Evolutionary conservation across 2,113 vertebrate species (phyloP).

Genomic region (Cercocebus atys): DNA sequence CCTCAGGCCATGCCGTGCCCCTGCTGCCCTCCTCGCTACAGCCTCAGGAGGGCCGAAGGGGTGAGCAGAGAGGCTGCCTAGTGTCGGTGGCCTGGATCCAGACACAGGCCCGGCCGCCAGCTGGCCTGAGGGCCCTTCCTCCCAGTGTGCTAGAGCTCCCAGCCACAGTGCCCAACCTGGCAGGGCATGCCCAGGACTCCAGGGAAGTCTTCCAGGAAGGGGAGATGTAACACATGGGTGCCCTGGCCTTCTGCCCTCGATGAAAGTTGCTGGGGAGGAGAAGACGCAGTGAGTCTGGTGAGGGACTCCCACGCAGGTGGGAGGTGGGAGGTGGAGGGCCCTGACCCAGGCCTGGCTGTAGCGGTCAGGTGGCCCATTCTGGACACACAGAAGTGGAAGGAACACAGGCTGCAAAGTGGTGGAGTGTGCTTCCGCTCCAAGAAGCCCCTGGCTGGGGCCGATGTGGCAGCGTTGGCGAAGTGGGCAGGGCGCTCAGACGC

Average conservation of each 20-base stretch:
- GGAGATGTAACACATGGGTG: not conserved
- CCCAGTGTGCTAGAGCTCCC: not conserved
- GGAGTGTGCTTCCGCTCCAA: not conserved
- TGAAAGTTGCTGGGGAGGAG: not conserved
- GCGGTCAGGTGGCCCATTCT: not conserved
- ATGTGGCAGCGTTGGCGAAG: not conserved
- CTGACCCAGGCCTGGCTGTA: not conserved
- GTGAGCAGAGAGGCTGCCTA: not conserved
- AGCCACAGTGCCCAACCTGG: not conserved
- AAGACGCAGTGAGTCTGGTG: no score
- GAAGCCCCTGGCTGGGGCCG: not conserved
- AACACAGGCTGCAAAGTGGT: not conserved
- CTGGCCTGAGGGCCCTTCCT: not conserved
- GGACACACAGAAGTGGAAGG: not conserved
- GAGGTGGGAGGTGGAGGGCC: not conserved
- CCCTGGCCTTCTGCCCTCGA: not conserved
- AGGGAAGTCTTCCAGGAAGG: not conserved
- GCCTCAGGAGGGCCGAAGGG: not conserved
- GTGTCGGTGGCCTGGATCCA: not conserved
- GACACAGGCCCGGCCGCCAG: not conserved
- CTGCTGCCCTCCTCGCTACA: accelerated
- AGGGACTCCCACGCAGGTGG: not conserved
- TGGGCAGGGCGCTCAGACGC: no score
- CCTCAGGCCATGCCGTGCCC: accelerated
- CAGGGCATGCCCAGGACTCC: not conserved